A percentile compares a stretch with the other conserved stretches of the same genome.
Evolutionary conservation across 2,888 invertebrate genomes (phyloP).

Genomic region (Drosophila paracracens): DNA sequence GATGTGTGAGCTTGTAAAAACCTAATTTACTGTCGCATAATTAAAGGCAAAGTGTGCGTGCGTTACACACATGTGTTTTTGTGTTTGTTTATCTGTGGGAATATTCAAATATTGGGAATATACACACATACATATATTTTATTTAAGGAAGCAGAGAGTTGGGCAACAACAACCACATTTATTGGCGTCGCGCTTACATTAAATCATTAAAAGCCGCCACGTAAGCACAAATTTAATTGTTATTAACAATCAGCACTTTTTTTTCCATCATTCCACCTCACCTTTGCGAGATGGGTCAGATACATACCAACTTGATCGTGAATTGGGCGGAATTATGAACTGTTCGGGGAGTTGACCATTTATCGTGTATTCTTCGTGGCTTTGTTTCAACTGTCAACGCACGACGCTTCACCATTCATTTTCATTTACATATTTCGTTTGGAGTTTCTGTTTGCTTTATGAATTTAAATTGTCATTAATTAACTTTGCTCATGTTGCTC

Average conservation of each 20-base stretch:
- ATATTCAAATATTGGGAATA: constrained; percentile 37
- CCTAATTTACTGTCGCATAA: constrained; percentile 83
- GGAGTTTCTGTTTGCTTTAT: constrained; percentile 75
- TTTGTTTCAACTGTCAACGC: constrained; percentile 57
- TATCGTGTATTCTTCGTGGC: constrained; percentile 51
- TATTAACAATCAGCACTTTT: constrained; percentile 78
- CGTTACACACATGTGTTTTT: constrained; percentile 20
- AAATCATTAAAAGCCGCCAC: constrained; percentile 79
- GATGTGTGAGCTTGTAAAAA: constrained; percentile 78
- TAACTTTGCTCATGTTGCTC: constrained; percentile 63
- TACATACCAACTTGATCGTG: constrained; percentile 5
- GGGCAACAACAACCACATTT: constrained; percentile 13
- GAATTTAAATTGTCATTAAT: constrained; percentile 83
- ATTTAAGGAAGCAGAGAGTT: not conserved
- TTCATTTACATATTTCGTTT: constrained; percentile 71
- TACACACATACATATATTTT: constrained; percentile 21
- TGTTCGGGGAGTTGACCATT: constrained; percentile 35
- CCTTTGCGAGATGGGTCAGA: constrained; percentile 1
- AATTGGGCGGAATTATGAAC: not conserved
- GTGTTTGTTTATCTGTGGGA: constrained; percentile 21
- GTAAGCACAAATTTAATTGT: constrained; percentile 81
- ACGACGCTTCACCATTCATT: constrained; percentile 69
- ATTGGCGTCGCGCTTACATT: constrained; percentile 59
- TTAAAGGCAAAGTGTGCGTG: constrained; percentile 67
- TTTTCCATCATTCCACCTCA: constrained; percentile 14